Conservation (phyloP, 2,797 vertebrate species). For the Echiichthys vipera region DNA sequence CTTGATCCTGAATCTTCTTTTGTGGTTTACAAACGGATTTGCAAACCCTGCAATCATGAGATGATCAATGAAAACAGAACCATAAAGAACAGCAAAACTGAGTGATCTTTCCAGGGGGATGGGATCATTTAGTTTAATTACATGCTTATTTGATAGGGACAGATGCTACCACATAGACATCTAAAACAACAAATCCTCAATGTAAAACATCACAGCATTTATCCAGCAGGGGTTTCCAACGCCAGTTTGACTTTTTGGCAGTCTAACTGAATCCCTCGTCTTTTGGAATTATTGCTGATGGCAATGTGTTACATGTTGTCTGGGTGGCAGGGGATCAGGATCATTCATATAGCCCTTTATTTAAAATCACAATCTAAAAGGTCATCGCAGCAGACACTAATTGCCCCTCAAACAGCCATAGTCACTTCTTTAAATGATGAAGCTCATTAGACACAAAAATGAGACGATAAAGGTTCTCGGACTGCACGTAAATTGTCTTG, state of each 20-base stretch:
- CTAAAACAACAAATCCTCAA: too few relatives aligned
- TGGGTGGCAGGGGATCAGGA: rapidly evolving
- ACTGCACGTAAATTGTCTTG: too few relatives aligned
- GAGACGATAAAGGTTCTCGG: not conserved
- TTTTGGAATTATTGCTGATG: not conserved
- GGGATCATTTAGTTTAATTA: too few relatives aligned
- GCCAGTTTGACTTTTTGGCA: not conserved
- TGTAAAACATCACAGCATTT: too few relatives aligned
- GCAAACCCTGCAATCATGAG: not conserved
- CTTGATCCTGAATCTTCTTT: not conserved
- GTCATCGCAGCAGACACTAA: not conserved
- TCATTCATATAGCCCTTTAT: not conserved
- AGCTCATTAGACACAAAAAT: not conserved
- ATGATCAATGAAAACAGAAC: not conserved
- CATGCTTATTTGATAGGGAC: too few relatives aligned
- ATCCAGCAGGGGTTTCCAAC: too few relatives aligned
- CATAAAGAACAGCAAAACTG: not conserved
- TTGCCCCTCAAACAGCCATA: not conserved
- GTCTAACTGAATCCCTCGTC: not conserved
- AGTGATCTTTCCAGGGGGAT: not conserved
- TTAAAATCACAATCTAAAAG: not conserved
- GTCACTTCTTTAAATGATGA: not conserved
- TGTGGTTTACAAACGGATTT: not conserved
- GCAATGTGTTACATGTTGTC: not conserved
- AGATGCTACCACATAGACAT: too few relatives aligned